Conservation (phyloP, 2,797 vertebrate species). For the Rhinoraja longicauda region DNA sequence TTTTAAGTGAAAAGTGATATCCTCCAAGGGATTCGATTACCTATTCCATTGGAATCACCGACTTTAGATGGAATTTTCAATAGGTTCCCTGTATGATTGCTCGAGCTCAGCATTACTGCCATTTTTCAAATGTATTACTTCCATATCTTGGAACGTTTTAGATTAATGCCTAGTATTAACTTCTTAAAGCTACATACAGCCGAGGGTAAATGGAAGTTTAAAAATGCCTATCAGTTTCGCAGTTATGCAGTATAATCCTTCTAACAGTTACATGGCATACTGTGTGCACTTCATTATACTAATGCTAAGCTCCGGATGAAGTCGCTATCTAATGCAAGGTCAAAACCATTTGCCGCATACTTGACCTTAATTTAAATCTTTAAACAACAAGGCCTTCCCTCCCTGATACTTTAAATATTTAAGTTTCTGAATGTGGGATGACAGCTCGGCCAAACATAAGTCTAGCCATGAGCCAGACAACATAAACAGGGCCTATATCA, state of each 20-base stretch:
- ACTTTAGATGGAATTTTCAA: background rate
- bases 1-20: conserved; percentile 26
- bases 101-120: background rate
- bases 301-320: background rate
- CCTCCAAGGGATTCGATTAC: conserved; percentile 15
- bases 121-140: background rate
- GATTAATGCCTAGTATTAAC: background rate
- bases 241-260: background rate
- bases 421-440: background rate
- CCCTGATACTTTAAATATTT: background rate
- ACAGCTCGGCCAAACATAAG: background rate
- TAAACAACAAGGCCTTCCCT: background rate
- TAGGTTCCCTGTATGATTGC: background rate
- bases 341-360: background rate
- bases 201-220: background rate
- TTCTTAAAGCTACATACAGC: background rate
- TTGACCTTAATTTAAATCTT: background rate
- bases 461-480: background rate
- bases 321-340: background rate
- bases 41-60: background rate
- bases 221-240: background rate
- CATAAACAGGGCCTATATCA: background rate
- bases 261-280: background rate
- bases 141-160: background rate
- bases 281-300: background rate